Evolutionary conservation across 1,140 invertebrate species (phyloP), one percentile per base, ranked within the genome.

Genomic region (Drosophila hydei): DNA sequence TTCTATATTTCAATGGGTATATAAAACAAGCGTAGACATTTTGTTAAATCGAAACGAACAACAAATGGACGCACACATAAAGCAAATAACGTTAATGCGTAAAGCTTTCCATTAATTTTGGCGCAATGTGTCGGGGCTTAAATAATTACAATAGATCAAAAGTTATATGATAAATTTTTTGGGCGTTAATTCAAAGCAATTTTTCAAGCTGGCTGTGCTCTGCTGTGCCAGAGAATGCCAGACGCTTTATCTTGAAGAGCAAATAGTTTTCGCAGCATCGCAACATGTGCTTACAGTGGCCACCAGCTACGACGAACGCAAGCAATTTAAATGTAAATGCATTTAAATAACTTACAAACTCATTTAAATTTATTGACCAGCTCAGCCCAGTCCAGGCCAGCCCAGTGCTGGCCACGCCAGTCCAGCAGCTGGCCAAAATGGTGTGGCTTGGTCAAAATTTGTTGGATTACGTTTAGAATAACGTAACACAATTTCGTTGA

Each of bases 61-160:
- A 33, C 9, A 33, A 33, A 33, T 12, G 30, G 4, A 11, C 16
- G 30, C n/a, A 11, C 16, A 3, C 40, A 43, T 19, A 43, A 19
- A 43, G 0, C 14, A 19, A 16, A 43, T 33, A 33, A 33, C 30
- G 30, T 33, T 33, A 33, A 33, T 33, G 30, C 30, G n/a, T 58
- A 65, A 58, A 65, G 63, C 55, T 21, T 50, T 42, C 9, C 33
- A 56, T 59, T 59, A 51, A 45, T 58, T 51, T 51, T 67, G 54
- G 54, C 16, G 18, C 30, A 33, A 42, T 42, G 8, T 42, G 38
- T 7, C 38, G 51, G 30, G 38, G 56, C 47, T 52, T 61, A 61
- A 68, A 50, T 42, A 68, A 60, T 60, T 68, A 48, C 64, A 27
- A 68, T 68, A 68, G 56, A 68, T 68, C 65, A 62, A 52, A 61